These are phyloP conservation scores for Hydrocynus forskahlii DNA, from an alignment of 2,797 vertebrate species.

Conservation along the genomic window DNA sequence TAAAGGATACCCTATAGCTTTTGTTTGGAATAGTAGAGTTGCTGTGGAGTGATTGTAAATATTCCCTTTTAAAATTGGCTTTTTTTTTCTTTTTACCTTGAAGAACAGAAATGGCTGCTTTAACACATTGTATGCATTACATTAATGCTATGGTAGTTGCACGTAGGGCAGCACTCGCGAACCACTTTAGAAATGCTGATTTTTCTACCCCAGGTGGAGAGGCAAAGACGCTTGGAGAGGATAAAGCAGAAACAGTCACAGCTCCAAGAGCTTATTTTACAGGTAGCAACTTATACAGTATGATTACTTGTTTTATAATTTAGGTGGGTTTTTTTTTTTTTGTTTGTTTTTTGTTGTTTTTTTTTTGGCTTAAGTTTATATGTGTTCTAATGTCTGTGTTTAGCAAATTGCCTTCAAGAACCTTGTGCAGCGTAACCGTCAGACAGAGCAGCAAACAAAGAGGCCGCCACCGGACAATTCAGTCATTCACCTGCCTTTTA, in stretches of 20 bases:
- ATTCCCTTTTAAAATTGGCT: too few species aligned
- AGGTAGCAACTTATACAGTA: slow-evolving; percentile 77
- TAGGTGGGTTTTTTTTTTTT: background rate
- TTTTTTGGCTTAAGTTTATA: background rate
- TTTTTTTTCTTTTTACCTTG: too few species aligned
- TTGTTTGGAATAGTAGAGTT: too few species aligned
- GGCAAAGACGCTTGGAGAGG: slow-evolving; percentile 94
- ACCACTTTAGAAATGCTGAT: background rate
- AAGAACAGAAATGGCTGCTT: background rate
- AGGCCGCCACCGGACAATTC: slow-evolving; percentile 93
- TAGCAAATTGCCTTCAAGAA: slow-evolving; percentile 99
- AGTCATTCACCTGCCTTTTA: slow-evolving; percentile 97
- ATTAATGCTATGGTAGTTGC: too few species aligned
- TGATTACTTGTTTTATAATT: background rate
- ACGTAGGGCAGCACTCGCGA: background rate
- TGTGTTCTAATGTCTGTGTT: slow-evolving; percentile 49
- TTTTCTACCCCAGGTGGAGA: slow-evolving; percentile 85
- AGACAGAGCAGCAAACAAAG: slow-evolving; percentile 90
- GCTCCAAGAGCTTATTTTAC: slow-evolving; percentile 97
- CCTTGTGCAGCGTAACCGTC: slow-evolving; percentile 95
- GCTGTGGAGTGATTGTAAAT: too few species aligned
- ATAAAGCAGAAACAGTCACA: slow-evolving; percentile 99
- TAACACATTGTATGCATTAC: background rate
- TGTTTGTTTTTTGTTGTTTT: background rate
- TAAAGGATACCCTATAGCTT: too few species aligned